Percentiles rank a stretch among this genome's conserved stretches.
Conservation (phyloP, 37 sponge, comb jelly and placozoan genomes). For the Aplysina aerophoba region DNA sequence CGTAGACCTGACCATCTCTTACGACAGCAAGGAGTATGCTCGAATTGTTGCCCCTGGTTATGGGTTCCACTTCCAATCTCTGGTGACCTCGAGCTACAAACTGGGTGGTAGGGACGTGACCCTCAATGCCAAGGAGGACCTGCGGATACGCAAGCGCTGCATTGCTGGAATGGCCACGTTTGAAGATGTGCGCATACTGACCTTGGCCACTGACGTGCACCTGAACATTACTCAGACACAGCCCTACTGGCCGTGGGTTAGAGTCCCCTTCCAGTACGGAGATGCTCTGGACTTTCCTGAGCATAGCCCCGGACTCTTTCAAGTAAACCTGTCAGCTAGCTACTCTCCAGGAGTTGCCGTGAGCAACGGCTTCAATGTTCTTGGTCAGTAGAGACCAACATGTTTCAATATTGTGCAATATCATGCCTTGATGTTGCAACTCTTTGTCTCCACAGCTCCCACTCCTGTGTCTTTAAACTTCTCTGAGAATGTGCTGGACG, state of each 20-base stretch:
- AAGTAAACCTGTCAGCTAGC: neutral
- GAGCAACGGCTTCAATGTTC: conserved; percentile 50
- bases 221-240: conserved; percentile 63
- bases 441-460: neutral
- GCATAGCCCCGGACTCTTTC: neutral
- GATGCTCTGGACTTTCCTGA: neutral
- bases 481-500: conserved; percentile 11
- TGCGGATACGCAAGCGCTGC: conserved; percentile 37
- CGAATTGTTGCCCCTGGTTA: neutral
- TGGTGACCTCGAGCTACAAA: neutral
- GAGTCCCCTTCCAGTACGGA: conserved; percentile 46
- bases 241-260: conserved; percentile 50
- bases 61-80: conserved; percentile 24
- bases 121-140: conserved; percentile 47
- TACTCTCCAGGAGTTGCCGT: conserved; percentile 40
- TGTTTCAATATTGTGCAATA: neutral
- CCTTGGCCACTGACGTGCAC: conserved; percentile 39
- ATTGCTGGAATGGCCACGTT: conserved; percentile 40
- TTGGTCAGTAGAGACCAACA: conserved; percentile 30
- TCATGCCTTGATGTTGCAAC: neutral
- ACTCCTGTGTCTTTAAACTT: neutral
- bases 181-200: conserved; percentile 47
- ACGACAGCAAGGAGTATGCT: conserved; percentile 36
- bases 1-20: conserved; percentile 52
- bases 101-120: conserved; percentile 49